phyloP scores from a whole-genome alignment of 92 coral and sea anemone species.

The Micromussa lordhowensis region DNA sequence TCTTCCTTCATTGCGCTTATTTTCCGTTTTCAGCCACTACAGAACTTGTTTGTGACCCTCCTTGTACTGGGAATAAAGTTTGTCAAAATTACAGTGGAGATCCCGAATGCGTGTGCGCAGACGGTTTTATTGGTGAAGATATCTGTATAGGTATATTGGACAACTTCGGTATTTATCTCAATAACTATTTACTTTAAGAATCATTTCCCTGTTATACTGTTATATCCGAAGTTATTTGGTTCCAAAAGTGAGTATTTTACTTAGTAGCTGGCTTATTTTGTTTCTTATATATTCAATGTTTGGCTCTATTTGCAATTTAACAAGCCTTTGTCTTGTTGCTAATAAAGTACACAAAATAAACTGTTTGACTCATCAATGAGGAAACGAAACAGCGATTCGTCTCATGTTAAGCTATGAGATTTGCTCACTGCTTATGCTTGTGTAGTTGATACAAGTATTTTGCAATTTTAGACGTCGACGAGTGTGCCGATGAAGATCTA shows the following conservation, averaged over 20 bases:
- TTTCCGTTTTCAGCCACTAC: neutral
- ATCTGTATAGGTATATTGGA: slow-evolving; percentile 41
- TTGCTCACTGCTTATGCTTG: too few relatives aligned
- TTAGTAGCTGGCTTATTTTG: too few relatives aligned
- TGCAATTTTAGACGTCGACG: slow-evolving; percentile 22
- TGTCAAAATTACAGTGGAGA: slow-evolving; percentile 45
- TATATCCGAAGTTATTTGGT: too few relatives aligned
- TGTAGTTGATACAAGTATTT: neutral
- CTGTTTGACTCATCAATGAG: neutral
- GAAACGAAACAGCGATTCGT: neutral
- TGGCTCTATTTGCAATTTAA: neutral
- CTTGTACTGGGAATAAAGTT: slow-evolving; percentile 53
- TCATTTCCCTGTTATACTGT: too few relatives aligned
- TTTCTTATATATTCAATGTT: neutral
- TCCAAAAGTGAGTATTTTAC: too few relatives aligned
- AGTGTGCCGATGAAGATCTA: slow-evolving; percentile 14
- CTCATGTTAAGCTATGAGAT: neutral
- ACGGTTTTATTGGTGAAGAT: slow-evolving; percentile 54
- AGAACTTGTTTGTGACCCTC: slow-evolving; percentile 25
- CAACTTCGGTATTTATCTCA: neutral
- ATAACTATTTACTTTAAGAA: neutral
- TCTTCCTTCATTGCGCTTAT: neutral
- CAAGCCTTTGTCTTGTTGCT: neutral
- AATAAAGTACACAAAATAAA: too few relatives aligned
- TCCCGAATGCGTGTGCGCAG: slow-evolving; percentile 41